Evolutionary conservation across 1,140 invertebrate species (phyloP), one percentile per base, ranked within the genome.

Genomic region (Lepidurus packardi): DNA sequence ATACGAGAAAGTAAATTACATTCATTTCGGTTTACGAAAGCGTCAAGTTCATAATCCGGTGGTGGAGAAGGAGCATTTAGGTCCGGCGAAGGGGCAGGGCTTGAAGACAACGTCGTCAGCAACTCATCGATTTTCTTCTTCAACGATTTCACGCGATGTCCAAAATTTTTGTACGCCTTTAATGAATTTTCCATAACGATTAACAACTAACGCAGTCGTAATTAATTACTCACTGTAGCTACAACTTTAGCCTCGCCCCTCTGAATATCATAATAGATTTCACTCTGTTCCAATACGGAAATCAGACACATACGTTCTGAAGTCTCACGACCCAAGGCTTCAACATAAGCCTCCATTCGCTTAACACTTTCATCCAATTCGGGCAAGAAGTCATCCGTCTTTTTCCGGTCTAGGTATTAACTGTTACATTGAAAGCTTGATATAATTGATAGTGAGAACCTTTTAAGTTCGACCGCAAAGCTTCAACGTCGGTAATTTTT

Each of bases 141-240:
- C 25, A 97, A 87, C 77, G 90, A 90, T 83, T 94, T 93, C 0
- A 97, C 93, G 81, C 94, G 88, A 53, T 89, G 90, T 2, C 93
- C 93, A 88, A 96, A 97, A 83, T 93, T 95, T 86, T 93, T 93
- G 83, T 97, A 98, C 8, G 95, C 95, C 94, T 96, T 81, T 45
- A 84, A 82, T 53, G 16, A 80, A 76, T 74, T 42, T 24, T 16
- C 7, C 13, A 45, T 4, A 53, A 73, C 9, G 21, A 44, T 76
- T 77, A 24, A 78, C 42, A 77, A 73, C 34, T n/a, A 25, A 74
- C 21, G 73, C 53, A 44, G 24, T 25, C 41, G 21, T 78, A 47
- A 43, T 44, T 65, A 65, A n/a, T 13, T 21, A 65, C 91, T 92
- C 87, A 95, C 94, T 89, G 94, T 94, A 65, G 91, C 92, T 42